phyloP scores from a whole-genome alignment of 2,113 vertebrate species.

The Hoplias malabaricus region DNA sequence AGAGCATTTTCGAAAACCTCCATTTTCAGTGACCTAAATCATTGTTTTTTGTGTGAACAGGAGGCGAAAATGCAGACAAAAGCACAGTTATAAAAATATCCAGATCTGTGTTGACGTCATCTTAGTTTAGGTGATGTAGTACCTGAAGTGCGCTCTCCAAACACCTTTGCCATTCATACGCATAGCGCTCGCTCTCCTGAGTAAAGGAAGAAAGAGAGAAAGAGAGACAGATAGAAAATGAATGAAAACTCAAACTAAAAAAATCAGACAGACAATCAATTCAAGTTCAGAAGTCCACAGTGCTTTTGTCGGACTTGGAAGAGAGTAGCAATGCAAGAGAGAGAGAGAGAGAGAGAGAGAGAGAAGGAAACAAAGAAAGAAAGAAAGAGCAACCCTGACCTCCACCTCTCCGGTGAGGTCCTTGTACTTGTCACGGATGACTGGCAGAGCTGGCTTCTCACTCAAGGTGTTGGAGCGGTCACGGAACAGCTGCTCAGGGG shows the following conservation, averaged over 20 bases:
- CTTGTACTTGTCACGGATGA: conserved; percentile 98
- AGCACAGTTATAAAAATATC: too few species aligned
- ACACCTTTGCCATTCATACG: conserved; percentile 96
- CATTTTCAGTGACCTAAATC: too few species aligned
- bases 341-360: background rate
- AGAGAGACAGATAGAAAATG: background rate
- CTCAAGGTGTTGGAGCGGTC: conserved; percentile 92
- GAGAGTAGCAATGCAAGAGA: background rate
- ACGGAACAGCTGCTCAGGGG: conserved; percentile 85
- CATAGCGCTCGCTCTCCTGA: conserved; percentile 95
- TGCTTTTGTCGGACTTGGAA: background rate
- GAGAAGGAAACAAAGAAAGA: background rate
- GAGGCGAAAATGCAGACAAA: too few species aligned
- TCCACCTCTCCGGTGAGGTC: conserved; percentile 97
- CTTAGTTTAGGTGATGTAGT: conserved; percentile 26
- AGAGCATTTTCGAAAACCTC: too few species aligned
- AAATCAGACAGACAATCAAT: background rate
- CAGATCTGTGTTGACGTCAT: background rate
- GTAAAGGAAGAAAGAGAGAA: conserved; percentile 10
- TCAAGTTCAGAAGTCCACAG: background rate
- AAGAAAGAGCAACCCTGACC: conserved; percentile 71
- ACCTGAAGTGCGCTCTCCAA: conserved; percentile 92
- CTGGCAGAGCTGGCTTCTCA: conserved; percentile 88
- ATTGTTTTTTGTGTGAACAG: too few species aligned
- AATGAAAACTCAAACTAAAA: background rate